Base-by-base conservation (phyloP, 1,140 invertebrate genomes). In the Batillaria attramentaria region DNA sequence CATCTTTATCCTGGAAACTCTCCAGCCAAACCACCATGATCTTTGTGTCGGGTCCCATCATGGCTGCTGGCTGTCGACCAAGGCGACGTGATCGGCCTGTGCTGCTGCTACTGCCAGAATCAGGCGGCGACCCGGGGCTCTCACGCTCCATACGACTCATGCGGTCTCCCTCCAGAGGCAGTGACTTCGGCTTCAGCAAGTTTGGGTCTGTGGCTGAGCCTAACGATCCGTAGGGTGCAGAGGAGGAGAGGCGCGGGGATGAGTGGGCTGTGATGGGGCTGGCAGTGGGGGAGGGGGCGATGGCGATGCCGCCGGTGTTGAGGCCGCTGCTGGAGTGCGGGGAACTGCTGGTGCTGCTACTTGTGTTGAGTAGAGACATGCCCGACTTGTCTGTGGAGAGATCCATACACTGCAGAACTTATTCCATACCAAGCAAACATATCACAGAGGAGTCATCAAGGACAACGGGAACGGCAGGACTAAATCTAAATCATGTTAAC, bases 1-100 rank as follows among this genome's bases (percentile, higher is more conserved):
- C 94, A 33, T 95, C 92, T 90, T 95, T 94, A 92, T 99, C 97
- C 90, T 99, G 97, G 86, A 95, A 95, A 89, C 95, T 97, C 90
- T 99, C 97, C 41, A 99, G 88, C 98, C 97, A 99, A 28, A 98
- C 95, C 5, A 99, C 93, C 87, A 98, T 94, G 54, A 99, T 95
- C 91, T 97, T 97, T 0, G 90, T 91, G 79, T 93, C 92, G n/a
- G 86, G 87, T 33, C 87, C 88, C 66, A 83, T 84, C 82, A 86
- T 87, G 33, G 81, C 50, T 8, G 85, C 79, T 4, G 83, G 83
- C 68, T 88, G 86, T n/a, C 88, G 81, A 2, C 88, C 87, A 46
- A 80, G 73, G 31, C 83, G 68, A 0, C 85, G 78, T 0, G 62
- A 70, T 83, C 79, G 75, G 24, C 79, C 60, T 20, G 39, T 54